phyloP scores from a whole-genome alignment of 2,888 invertebrate genomes.

The Parasteatoda lunata region DNA sequence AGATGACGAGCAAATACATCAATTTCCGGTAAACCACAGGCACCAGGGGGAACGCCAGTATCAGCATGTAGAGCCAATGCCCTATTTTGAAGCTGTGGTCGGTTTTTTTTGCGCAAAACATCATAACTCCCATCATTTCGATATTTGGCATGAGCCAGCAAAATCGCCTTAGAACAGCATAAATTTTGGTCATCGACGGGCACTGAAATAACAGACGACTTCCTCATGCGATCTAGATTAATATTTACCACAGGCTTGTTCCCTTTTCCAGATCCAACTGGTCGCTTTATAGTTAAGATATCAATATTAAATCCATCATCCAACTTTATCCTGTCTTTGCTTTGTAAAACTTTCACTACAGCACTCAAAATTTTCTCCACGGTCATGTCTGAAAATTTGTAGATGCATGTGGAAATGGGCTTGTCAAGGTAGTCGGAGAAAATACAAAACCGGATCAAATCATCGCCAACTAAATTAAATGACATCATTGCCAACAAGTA shows the following conservation, averaged over 20 bases:
- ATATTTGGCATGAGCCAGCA: neutral
- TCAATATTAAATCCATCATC: no score
- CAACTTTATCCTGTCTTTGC: neutral
- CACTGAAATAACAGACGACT: neutral
- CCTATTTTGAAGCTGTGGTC: neutral
- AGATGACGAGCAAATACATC: neutral
- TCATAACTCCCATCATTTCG: neutral
- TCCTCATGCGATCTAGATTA: neutral
- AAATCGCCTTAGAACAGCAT: neutral
- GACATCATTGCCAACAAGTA: neutral
- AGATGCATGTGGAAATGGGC: no score
- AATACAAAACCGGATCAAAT: no score
- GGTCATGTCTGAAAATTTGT: no score
- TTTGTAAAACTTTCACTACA: neutral
- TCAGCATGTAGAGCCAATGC: neutral
- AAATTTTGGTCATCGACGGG: neutral
- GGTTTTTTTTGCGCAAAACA: neutral
- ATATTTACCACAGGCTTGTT: no score
- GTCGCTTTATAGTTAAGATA: no score
- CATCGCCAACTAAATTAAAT: no score
- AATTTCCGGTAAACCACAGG: neutral
- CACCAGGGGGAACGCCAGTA: neutral
- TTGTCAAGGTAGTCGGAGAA: no score
- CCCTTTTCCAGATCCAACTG: no score
- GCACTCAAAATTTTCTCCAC: neutral